Evolutionary conservation across 2,797 vertebrate species (phyloP), one percentile per base, ranked within the genome.

Genomic region (Rhyacichthys aspro): DNA sequence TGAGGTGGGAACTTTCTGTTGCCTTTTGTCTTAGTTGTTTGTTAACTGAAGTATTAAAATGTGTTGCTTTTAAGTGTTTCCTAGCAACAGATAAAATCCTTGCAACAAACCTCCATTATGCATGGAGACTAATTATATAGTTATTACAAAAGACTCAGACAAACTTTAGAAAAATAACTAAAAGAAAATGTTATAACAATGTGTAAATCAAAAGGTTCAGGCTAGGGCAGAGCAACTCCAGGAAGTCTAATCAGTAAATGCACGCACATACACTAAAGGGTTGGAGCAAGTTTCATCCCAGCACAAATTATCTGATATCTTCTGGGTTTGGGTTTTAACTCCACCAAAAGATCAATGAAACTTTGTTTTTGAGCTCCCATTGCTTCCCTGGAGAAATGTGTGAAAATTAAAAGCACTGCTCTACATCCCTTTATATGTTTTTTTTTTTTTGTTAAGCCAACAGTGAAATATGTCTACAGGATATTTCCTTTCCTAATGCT

Each of bases 341-440:
- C 55, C 49, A 82, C 78, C 71, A 82, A 61, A 67, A 82, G 61
- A 86, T 84, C 57, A 79, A 80, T 70, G 58, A 81, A 78, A 67
- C 48, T 33, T 36, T 67, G 55, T 55, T 79, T n/a, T 64, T 66
- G 46, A 17, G 41, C 61, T 82, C 71, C 54, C 17, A 67, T 62
- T 53, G 47, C 59, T 48, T 38, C 62, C 67, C 69, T 5, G n/a
- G 64, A 74, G 71, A 80, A 64, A 79, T 76, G 70, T 79, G 65
- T 67, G 64, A 63, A 73, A 62, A 72, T 82, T 74, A 60, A 80
- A 42, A 42, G 55, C 70, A 68, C 80, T 78, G 77, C 59, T 1
- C 41, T 5, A 28, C 23, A 86, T 75, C 86, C 72, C 72, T 81
- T 82, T 71, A 65, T 47, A 63, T 14, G 37, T 41, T 65, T 81